Percentiles rank a stretch among this genome's conserved stretches.
Conservation (phyloP, 2,888 invertebrate genomes). For the Junonia oenone region DNA sequence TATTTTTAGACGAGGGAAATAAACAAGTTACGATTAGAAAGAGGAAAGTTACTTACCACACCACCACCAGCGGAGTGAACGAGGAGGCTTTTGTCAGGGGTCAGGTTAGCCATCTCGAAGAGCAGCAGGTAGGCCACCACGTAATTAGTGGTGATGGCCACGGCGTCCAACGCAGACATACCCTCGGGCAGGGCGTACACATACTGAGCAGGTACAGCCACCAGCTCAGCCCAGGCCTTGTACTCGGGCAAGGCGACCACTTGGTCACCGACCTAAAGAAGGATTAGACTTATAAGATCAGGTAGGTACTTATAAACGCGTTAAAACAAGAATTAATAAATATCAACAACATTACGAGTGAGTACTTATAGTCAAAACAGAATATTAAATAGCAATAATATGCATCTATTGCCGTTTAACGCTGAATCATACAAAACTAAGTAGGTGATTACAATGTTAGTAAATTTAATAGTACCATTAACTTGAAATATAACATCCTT, state of each 20-base stretch:
- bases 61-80: constrained; percentile 93
- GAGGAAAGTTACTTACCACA: constrained; percentile 83
- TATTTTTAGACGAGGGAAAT: background rate
- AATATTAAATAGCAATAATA: background rate
- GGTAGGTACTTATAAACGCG: background rate
- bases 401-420: background rate
- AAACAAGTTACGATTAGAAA: background rate
- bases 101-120: constrained; percentile 89
- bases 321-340: background rate
- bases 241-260: constrained; percentile 92
- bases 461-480: constrained; percentile 16
- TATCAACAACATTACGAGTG: too few species aligned
- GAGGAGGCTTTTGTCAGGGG: constrained; percentile 88
- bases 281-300: background rate
- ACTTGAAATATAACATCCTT: constrained; percentile 23
- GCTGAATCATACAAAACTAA: constrained; percentile 7
- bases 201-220: constrained; percentile 87
- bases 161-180: constrained; percentile 88
- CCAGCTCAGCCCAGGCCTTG: constrained; percentile 92
- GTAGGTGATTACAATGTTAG: constrained; percentile 11
- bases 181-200: constrained; percentile 88
- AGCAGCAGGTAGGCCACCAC: constrained; percentile 91
- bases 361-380: background rate
- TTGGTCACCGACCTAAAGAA: constrained; percentile 84
- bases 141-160: constrained; percentile 91